Percentiles rank a stretch among this genome's conserved stretches.
Conservation (phyloP, 2,113 vertebrate species). For the Phaethornis superciliosus region DNA sequence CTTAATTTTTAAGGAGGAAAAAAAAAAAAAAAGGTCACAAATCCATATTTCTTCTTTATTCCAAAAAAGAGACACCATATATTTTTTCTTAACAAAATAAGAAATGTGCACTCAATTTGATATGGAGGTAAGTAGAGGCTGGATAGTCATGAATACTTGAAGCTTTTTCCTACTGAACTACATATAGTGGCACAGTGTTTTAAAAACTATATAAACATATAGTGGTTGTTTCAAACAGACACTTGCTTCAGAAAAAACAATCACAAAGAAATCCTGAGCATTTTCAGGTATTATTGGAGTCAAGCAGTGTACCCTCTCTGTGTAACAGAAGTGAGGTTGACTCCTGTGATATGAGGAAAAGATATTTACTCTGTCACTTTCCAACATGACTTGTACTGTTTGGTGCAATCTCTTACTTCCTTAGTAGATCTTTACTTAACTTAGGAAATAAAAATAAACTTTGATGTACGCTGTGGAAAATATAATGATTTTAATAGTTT, state of each 20-base stretch:
- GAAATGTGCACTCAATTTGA: slow-evolving; percentile 34
- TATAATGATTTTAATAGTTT: not conserved
- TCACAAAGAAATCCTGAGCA: not conserved
- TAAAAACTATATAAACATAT: not conserved
- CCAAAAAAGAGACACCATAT: slow-evolving; percentile 41
- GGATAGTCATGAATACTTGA: not conserved
- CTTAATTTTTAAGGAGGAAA: slow-evolving; percentile 70
- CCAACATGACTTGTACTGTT: not conserved
- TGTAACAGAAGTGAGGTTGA: not conserved
- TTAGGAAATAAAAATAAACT: not conserved
- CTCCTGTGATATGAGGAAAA: not conserved
- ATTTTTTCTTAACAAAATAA: slow-evolving; percentile 75
- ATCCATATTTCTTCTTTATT: slow-evolving; percentile 74
- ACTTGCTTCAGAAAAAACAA: not conserved
- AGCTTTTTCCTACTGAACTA: not conserved
- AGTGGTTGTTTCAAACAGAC: not conserved
- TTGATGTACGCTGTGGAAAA: not conserved
- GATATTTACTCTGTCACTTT: not conserved
- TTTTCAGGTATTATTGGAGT: not conserved
- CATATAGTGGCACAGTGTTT: not conserved
- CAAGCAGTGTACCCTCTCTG: not conserved
- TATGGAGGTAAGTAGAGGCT: not conserved
- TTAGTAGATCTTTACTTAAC: not conserved
- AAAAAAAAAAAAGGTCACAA: slow-evolving; percentile 35
- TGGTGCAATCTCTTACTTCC: not conserved